Base-by-base conservation (phyloP, 2,888 invertebrate genomes). In the Sphaerophoria rueppellii region DNA sequence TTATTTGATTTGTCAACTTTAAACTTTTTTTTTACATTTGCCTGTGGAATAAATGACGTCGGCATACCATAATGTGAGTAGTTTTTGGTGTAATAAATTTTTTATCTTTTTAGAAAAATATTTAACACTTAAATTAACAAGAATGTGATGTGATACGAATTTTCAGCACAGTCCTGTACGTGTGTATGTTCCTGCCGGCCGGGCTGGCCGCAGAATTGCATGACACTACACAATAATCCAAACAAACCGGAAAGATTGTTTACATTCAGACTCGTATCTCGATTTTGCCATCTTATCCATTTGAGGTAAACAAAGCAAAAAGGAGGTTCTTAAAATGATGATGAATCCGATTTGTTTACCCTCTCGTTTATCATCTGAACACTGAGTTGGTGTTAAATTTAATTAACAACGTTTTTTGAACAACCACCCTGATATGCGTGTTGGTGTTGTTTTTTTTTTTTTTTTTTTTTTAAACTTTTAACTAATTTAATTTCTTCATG, bases 281-380 rank as follows among this genome's bases (percentile, higher is more conserved):
- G 16, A 24, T 50, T 65, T 65, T 37, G 50, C 50, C 65, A 65
- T 65, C 65, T 35, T 50, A 65, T 50, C 67, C 67, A 54, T 54
- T 67, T 67, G 54, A 54, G 67, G 67, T 54, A 32, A 61, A 43
- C 43, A 16, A 52, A n/a, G 50, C 12, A 32, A 5, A 71, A 35
- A 35, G 24, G 43, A 37, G 16, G 57, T 35, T 24, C 32, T 12
- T 48, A 1, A 24, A 24, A 24, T 24, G 0, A 14, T 34, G 71
- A 65, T 50, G 55, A 69, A 74, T 70, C 57, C 32, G 69, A 74
- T 80, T 80, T 74, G 80, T 74, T 73, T 67, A 61, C 50, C 37
- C 37, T 46, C 69, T 60, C 52, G 79, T 80, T 75, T 72, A 76
- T 72, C 72, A 72, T 76, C 65, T 60, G 69, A 37, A 35, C 52